Conservation (phyloP, 2,888 invertebrate genomes). For the Conops quadrifasciatus region DNA sequence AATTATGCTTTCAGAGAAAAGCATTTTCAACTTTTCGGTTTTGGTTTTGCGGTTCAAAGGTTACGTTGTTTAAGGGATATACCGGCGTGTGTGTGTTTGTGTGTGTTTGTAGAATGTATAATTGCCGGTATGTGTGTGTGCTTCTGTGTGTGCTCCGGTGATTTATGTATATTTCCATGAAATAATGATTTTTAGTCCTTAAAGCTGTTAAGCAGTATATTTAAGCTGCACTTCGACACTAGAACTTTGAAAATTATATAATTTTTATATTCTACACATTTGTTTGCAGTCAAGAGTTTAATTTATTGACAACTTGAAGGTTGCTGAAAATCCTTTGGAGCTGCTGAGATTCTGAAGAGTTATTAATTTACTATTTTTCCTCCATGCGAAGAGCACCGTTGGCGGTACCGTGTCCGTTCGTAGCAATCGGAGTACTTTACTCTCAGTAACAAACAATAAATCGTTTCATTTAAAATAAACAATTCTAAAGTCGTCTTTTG, state of each 20-base stretch:
- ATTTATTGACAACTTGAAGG: no score
- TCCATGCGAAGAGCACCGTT: neutral
- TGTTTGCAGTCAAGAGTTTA: no score
- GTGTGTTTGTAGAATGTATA: neutral
- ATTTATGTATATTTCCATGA: neutral
- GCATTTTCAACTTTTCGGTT: no score
- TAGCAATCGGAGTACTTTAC: neutral
- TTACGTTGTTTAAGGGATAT: neutral
- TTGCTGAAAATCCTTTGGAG: no score
- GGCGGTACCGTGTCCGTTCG: neutral
- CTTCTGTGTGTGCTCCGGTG: neutral
- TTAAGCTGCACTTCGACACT: neutral
- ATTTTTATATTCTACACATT: no score
- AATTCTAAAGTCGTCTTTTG: no score
- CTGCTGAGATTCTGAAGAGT: no score
- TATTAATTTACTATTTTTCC: no score
- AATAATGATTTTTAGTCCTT: constrained; percentile 4
- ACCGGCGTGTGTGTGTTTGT: neutral
- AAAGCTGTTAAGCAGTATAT: constrained; percentile 1
- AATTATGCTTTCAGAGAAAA: no score
- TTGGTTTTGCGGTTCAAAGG: no score
- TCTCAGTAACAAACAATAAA: constrained; percentile 5
- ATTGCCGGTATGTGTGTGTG: neutral
- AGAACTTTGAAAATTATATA: no score
- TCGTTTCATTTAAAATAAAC: constrained; percentile 21